Evolutionary conservation across 2,888 invertebrate genomes (phyloP), one percentile per base, ranked within the genome.

Genomic region (Choreutis nemorana): DNA sequence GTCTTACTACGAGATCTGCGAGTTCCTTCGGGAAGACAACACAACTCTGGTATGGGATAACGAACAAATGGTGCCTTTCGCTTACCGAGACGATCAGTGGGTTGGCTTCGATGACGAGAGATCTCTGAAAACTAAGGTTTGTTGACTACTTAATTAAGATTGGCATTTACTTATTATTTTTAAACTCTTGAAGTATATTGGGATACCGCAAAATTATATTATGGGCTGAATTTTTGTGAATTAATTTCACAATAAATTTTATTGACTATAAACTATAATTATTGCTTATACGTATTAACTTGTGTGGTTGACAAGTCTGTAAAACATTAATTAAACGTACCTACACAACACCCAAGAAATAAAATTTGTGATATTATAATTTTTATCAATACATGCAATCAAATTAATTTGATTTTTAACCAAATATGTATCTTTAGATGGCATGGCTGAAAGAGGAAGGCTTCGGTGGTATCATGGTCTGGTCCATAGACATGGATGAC

Each of bases 401-500:
- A n/a, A n/a, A n/a, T n/a, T n/a, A n/a, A n/a, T n/a, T n/a, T n/a
- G n/a, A n/a, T n/a, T 3, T 9, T 4, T 3, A n/a, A n/a, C 3
- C 4, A 14, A 15, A 23, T 21, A 31, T 32, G 7, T 21, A 23
- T 34, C 47, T 40, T 2, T 55, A 94, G 94, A 93, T 92, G 87
- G 87, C 89, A 33, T 96, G 95, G 95, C 78, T 95, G 34, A 94
- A 92, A 60, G 92, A 94, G 54, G 91, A 93, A 83, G 94, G 93
- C 14, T 94, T 94, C 41, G 96, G 94, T 22, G 97, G 97, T 11
- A 93, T 96, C 32, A 97, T 97, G 94, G 89, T 97, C 28, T 97
- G 96, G 96, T 95, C 95, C 0, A 84, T 96, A 14, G 96, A 97
- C 52, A 90, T 96, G 93, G 97, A 97, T 52, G 97, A 97, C 65